phyloP scores from a whole-genome alignment of 37 sponge, comb jelly and placozoan genomes.

The Spongilla lacustris region DNA sequence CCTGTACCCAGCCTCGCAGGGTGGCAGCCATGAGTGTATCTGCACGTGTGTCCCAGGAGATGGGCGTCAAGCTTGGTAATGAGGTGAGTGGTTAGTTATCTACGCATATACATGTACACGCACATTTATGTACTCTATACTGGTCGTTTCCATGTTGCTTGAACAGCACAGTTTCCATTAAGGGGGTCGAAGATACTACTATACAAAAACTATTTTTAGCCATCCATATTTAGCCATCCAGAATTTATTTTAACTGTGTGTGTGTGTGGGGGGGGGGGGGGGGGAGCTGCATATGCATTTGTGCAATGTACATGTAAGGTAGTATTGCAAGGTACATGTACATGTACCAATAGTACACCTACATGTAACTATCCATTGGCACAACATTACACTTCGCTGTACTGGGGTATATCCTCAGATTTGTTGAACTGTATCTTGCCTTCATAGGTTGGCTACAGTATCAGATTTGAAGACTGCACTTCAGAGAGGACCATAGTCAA shows the following conservation, averaged over 20 bases:
- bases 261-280: not conserved
- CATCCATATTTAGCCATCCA: no score
- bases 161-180: no score
- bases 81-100: constrained; percentile 53
- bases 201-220: no score
- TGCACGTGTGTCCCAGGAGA: constrained; percentile 94
- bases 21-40: constrained; percentile 99
- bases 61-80: constrained; percentile 95
- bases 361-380: not conserved
- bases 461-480: constrained; percentile 99
- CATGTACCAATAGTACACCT: no score
- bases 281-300: not conserved
- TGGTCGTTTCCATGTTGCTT: no score
- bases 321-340: no score
- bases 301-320: not conserved
- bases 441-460: constrained; percentile 94
- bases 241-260: no score
- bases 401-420: no score
- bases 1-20: constrained; percentile 97
- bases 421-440: no score
- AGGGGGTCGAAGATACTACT: no score
- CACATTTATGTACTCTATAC: no score
- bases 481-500: constrained; percentile 94
- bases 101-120: not conserved
- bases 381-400: no score